Evolutionary conservation across 2,113 vertebrate genomes (phyloP), one percentile per base, ranked within the genome.

Genomic region (Dicentrarchus labrax): DNA sequence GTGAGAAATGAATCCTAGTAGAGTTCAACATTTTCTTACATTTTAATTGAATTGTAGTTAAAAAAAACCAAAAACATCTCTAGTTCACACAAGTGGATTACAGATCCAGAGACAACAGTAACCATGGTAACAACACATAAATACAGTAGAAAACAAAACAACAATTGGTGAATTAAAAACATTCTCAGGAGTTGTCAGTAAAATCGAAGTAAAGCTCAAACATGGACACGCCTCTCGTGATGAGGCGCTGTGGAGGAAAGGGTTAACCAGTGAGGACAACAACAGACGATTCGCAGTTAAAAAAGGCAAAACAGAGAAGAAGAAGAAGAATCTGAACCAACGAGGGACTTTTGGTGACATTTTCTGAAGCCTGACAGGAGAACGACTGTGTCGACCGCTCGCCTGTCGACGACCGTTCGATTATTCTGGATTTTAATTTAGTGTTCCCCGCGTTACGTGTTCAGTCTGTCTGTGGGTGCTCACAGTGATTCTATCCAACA

Each of bases 121-220:
- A 78, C 54, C 76, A 48, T 13, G 22, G 38, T 8, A 59, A 82
- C 65, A 16, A 76, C 57, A 83, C 80, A 85, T 75, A 90, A 86
- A 91, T 80, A 88, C 51, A 69, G 12, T n/a, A 16, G 38, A 50
- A 75, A 76, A 48, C 54, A 72, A 6, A 19, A 71, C 36, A 19
- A 71, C 36, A 2, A 21, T 30, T 13, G 8, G 21, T 65, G 72
- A 43, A 24, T 48, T 1, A 47, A 64, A 72, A 39, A 87, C 45
- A 76, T 94, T 95, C 94, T 95, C 94, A 94, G 93, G 94, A 92
- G 43, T 76, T 51, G 94, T 94, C 94, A 94, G 93, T 61, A 83
- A 88, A 83, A 79, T 85, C 17, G 67, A 54, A 80, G 21, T 73
- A 81, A 83, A 87, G 72, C 70, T 84, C 43, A 70, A 73, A 80